A percentile compares a stretch with the other conserved stretches of the same genome.
These are phyloP conservation scores for Astur gentilis DNA, from an alignment of 2,113 vertebrate species.

Conservation along the genomic window DNA sequence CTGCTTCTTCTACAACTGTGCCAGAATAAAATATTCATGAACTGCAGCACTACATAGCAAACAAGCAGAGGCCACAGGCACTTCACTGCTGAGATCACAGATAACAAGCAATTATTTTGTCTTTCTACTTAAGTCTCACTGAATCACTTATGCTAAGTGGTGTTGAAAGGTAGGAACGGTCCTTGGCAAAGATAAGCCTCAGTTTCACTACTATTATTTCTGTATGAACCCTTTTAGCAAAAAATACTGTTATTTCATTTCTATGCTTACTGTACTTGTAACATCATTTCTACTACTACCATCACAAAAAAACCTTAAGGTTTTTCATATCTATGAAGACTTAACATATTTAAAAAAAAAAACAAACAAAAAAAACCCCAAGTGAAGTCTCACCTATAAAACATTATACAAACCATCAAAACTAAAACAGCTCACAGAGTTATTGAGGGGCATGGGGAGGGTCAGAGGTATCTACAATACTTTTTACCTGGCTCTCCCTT, in stretches of 20 bases:
- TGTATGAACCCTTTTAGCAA: background rate
- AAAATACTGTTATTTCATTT: background rate
- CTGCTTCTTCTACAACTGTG: background rate
- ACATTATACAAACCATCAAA: background rate
- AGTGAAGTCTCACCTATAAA: background rate
- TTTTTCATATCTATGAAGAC: background rate
- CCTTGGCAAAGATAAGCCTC: background rate
- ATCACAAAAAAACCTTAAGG: background rate
- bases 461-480: background rate
- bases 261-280: background rate
- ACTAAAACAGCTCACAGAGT: background rate
- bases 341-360: background rate
- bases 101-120: conserved; percentile 16
- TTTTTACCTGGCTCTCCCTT: conserved; percentile 76
- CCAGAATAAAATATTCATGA: conserved; percentile 56
- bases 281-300: background rate
- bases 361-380: background rate
- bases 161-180: background rate
- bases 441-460: rapidly evolving
- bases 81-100: conserved; percentile 23
- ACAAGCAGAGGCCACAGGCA: background rate
- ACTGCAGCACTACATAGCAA: conserved; percentile 25
- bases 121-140: background rate
- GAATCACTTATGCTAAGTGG: background rate
- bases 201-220: background rate